Base-by-base conservation (phyloP, 2,113 vertebrate genomes). In the Phodopus roborovskii region DNA sequence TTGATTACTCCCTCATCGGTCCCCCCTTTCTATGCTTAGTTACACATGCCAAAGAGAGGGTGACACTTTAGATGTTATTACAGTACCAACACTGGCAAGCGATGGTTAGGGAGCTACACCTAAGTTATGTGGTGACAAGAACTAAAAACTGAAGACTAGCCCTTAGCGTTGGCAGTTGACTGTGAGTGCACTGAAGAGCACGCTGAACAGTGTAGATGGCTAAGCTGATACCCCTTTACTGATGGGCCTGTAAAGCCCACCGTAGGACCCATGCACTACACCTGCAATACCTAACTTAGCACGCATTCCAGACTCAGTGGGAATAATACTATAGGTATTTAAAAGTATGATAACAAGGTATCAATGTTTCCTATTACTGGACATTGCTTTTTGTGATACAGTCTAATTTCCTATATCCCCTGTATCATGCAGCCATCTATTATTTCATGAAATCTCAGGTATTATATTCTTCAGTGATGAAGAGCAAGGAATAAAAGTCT, bases 381-480 rank as follows among this genome's bases (percentile, higher is more conserved):
- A 87, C 81, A 48, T 79, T 64, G 58, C 26, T 71, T 94, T 56
- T 62, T n/a, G 42, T 90, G 91, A 81, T 1, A 68, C 62, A 53
- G 58, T 33, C 64, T 92, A 78, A 73, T 71, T 79, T 74, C n/a
- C 16, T 84, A 36, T 68, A 89, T 75, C 30, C n/a, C n/a, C 48
- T 4, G 1, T 33, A 36, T 81, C 58, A 88, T 60, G 39, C 81
- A 73, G 50, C 4, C 28, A 95, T 5, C 36, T 75, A 56, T 90
- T 70, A 85, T 60, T 90, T 94, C 83, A 78, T 62, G 4, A 75
- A 73, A 79, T 94, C n/a, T 93, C 56, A 91, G 30, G 22, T 36
- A 83, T 56, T 86, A 88, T 30, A 66, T 93, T 45, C 26, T 95
- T 94, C 82, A 91, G 0, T 66, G 50, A 96, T 28, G 12, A 95